Conservation (phyloP, 2,113 vertebrate genomes). For the Hyaena hyaena region DNA sequence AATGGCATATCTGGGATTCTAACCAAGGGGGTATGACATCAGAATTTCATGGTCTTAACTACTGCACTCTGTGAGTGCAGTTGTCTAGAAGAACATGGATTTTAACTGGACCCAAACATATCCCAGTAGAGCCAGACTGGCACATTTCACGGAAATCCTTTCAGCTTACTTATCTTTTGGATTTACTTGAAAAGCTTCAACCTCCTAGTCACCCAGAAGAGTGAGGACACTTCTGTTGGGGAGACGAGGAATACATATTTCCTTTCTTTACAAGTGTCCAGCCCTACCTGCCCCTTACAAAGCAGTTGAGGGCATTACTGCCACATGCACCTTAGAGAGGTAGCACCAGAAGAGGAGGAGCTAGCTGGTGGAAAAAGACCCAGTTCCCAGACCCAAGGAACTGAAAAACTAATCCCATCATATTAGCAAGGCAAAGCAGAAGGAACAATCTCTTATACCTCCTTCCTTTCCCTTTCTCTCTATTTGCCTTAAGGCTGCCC, state of each 20-base stretch:
- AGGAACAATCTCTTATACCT: not conserved
- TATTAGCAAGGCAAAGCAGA: constrained; percentile 16
- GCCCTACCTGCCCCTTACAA: not conserved
- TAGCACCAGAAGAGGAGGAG: not conserved
- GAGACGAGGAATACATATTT: not conserved
- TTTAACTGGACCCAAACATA: constrained; percentile 3
- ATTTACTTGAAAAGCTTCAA: constrained; percentile 5
- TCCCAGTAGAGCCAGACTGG: not conserved
- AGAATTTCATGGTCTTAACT: constrained; percentile 11
- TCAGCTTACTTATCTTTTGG: constrained; percentile 40
- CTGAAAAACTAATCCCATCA: not conserved
- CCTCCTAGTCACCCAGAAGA: not conserved
- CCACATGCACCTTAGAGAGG: not conserved
- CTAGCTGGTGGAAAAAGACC: not conserved
- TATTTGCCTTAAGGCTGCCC: not conserved
- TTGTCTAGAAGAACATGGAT: not conserved
- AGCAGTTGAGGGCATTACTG: not conserved
- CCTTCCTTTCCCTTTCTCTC: not conserved
- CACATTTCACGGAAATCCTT: not conserved
- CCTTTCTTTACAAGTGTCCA: not conserved
- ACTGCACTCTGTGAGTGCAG: not conserved
- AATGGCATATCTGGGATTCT: constrained; percentile 1
- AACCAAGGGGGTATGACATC: not conserved
- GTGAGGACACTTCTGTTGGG: not conserved
- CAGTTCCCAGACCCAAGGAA: not conserved